These are phyloP conservation scores for Leptopterna dolabrata DNA, from an alignment of 2,888 invertebrate species.

Conservation along the genomic window DNA sequence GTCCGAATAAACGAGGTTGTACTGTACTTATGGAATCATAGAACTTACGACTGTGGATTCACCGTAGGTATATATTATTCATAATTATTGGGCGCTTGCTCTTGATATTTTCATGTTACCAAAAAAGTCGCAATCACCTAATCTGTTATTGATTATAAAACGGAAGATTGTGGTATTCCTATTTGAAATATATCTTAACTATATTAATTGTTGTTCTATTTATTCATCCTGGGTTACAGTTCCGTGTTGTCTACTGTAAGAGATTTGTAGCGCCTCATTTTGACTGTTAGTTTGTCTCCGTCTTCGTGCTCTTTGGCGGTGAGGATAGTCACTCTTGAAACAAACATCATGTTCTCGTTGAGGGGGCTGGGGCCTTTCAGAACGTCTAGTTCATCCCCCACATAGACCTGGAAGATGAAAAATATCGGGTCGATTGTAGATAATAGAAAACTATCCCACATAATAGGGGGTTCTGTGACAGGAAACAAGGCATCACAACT, in stretches of 20 bases:
- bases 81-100: conserved; percentile 14
- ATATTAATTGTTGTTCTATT: background rate
- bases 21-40: too few species aligned
- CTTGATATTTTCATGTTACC: conserved; percentile 28
- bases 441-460: too few species aligned
- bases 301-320: conserved; percentile 69
- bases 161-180: background rate
- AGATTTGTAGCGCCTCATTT: conserved; percentile 76
- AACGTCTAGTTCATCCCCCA: conserved; percentile 83
- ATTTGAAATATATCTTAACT: background rate
- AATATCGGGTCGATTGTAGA: too few species aligned
- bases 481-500: too few species aligned
- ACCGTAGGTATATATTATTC: background rate
- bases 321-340: conserved; percentile 78
- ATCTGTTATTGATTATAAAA: background rate
- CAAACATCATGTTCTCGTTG: conserved; percentile 77
- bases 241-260: conserved; percentile 80
- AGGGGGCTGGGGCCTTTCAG: conserved; percentile 75
- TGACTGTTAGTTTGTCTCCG: conserved; percentile 69
- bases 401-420: conserved; percentile 69
- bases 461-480: too few species aligned
- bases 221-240: background rate
- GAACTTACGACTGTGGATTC: too few species aligned
- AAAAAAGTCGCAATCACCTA: background rate
- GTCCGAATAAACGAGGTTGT: too few species aligned